A percentile compares a stretch with the other conserved stretches of the same genome.
phyloP scores from a whole-genome alignment of 2,797 vertebrate species.

The Myiotriccus ornatus region DNA sequence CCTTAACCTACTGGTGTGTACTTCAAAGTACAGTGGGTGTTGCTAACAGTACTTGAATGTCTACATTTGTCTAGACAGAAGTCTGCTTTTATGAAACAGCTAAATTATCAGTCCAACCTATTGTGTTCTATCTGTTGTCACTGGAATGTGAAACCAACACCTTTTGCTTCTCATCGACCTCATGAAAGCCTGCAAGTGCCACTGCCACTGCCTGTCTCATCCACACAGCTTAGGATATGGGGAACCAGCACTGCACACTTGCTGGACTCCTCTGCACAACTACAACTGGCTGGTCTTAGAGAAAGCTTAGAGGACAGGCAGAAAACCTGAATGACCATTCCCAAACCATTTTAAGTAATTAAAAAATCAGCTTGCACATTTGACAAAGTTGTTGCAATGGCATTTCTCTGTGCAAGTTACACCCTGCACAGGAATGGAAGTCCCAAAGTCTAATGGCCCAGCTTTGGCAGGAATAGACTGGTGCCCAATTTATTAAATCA shows the following conservation, averaged over 20 bases:
- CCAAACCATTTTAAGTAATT: neutral
- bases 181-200: neutral
- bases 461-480: neutral
- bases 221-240: neutral
- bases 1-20: neutral
- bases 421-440: neutral
- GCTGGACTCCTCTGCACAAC: neutral
- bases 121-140: neutral
- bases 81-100: neutral
- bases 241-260: neutral
- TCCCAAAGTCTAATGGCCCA: neutral
- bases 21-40: neutral
- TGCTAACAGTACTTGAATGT: neutral
- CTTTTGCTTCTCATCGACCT: fast-evolving
- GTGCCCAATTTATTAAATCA: neutral
- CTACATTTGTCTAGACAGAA: neutral
- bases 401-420: neutral
- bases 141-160: neutral
- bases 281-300: neutral
- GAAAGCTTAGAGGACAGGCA: neutral
- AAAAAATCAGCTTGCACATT: neutral
- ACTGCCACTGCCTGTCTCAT: neutral
- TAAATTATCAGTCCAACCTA: neutral
- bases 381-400: neutral
- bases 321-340: neutral